phyloP scores from a whole-genome alignment of 2,113 vertebrate genomes.

The Phocoena phocoena region DNA sequence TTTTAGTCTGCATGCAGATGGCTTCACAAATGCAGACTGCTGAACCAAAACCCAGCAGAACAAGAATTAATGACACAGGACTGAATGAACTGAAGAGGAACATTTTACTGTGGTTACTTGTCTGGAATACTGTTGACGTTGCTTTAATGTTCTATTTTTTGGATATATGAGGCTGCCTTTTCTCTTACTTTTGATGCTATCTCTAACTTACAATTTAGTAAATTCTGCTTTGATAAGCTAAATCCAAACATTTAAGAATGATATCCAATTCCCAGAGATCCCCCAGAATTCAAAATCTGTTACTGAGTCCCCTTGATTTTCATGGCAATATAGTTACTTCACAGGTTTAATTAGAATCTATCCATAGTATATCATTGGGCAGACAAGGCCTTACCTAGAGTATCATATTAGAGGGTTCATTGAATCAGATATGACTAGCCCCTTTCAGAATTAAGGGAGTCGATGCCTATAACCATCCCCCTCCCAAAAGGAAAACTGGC shows the following conservation, averaged over 20 bases:
- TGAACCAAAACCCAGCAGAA: not conserved
- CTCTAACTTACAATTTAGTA: conserved; percentile 16
- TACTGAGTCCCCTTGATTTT: not conserved
- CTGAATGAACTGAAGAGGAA: not conserved
- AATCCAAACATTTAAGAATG: conserved; percentile 48
- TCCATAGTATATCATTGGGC: not conserved
- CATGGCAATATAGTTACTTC: not conserved
- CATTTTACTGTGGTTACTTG: not conserved
- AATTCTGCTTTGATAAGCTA: conserved; percentile 33
- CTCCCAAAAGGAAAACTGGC: not conserved
- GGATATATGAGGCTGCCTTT: not conserved
- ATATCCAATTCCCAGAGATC: not conserved
- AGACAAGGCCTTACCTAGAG: not conserved
- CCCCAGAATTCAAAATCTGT: not conserved
- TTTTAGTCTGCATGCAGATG: not conserved
- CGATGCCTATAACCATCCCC: not conserved
- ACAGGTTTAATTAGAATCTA: not conserved
- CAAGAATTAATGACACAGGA: not conserved
- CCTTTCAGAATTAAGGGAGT: not conserved
- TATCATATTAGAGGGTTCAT: not conserved
- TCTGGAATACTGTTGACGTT: not conserved
- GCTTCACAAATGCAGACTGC: not conserved
- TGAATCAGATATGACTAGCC: not conserved
- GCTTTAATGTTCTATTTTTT: conserved; percentile 3
- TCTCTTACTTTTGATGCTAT: conserved; percentile 5